These are phyloP conservation scores for Caradrina kadenii DNA, from an alignment of 2,888 invertebrate genomes.

Conservation along the genomic window DNA sequence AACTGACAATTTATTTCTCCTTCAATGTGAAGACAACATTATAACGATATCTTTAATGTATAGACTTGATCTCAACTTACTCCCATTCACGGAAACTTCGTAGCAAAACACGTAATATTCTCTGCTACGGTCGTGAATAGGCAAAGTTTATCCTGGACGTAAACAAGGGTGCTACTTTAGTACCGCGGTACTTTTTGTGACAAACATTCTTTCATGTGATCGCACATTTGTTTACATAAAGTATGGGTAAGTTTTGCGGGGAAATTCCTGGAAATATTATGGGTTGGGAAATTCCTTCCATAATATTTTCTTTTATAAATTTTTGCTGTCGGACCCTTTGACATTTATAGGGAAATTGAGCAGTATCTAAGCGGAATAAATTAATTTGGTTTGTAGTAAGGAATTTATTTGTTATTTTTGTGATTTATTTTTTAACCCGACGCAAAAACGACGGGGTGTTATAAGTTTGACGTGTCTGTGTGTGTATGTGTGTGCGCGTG, in stretches of 20 bases:
- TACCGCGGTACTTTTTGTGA: constrained; percentile 21
- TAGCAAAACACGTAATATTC: constrained; percentile 32
- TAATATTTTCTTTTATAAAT: constrained; percentile 10
- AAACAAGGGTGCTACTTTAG: constrained; percentile 48
- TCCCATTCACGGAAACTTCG: constrained; percentile 8
- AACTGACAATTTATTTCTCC: background rate
- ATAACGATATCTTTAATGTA: constrained; percentile 1
- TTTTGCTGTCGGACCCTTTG: background rate
- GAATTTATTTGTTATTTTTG: background rate
- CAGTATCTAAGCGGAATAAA: background rate
- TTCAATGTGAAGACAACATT: constrained; percentile 4
- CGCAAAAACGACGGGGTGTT: too few species aligned
- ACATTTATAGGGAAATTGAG: constrained; percentile 1
- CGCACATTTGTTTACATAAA: constrained; percentile 30
- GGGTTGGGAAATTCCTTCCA: constrained; percentile 2
- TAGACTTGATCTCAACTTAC: background rate
- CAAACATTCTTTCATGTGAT: constrained; percentile 36
- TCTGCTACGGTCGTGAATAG: constrained; percentile 8
- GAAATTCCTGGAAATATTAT: constrained; percentile 6
- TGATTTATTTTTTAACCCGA: too few species aligned
- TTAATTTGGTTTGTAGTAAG: background rate
- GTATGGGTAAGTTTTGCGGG: constrained; percentile 21
- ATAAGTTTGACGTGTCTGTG: too few species aligned
- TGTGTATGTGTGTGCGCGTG: too few species aligned
- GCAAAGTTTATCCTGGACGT: constrained; percentile 30